Percentiles rank a stretch among this genome's conserved stretches.
Conservation (phyloP, 1,140 invertebrate genomes). For the Paralvinella palmiformis region DNA sequence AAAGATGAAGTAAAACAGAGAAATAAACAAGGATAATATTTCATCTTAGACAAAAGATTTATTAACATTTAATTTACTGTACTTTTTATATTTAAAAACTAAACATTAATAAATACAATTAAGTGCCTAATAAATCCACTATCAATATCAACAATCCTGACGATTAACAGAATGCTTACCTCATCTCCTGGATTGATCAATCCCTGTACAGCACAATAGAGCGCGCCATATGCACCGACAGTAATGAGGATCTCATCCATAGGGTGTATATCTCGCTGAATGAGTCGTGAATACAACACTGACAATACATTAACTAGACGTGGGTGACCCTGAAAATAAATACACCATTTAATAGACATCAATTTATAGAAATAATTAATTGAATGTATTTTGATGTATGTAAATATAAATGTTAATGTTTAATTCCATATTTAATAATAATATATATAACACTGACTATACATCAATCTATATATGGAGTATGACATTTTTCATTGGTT, state of each 20-base stretch:
- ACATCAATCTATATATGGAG: not conserved
- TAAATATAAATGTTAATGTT: not conserved
- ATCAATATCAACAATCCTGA: too few relatives aligned
- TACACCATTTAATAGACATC: slow-evolving; percentile 2
- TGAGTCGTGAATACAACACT: slow-evolving; percentile 76
- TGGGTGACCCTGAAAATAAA: slow-evolving; percentile 75
- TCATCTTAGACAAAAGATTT: too few relatives aligned
- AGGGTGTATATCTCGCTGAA: slow-evolving; percentile 70
- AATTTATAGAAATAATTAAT: not conserved
- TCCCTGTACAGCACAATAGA: slow-evolving; percentile 69
- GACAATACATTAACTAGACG: slow-evolving; percentile 76
- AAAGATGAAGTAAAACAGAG: too few relatives aligned
- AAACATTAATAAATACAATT: not conserved
- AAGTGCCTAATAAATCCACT: too few relatives aligned
- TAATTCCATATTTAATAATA: not conserved
- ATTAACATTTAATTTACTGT: too few relatives aligned
- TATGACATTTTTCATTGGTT: not conserved
- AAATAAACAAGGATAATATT: too few relatives aligned
- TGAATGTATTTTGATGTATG: not conserved
- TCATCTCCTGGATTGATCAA: slow-evolving; percentile 78
- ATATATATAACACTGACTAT: not conserved
- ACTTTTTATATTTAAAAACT: not conserved
- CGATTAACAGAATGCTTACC: too few relatives aligned
- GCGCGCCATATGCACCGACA: slow-evolving; percentile 82
- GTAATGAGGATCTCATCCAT: slow-evolving; percentile 81